Evolutionary conservation across 2,888 invertebrate species (phyloP).

Genomic region (Adela reaumurella): DNA sequence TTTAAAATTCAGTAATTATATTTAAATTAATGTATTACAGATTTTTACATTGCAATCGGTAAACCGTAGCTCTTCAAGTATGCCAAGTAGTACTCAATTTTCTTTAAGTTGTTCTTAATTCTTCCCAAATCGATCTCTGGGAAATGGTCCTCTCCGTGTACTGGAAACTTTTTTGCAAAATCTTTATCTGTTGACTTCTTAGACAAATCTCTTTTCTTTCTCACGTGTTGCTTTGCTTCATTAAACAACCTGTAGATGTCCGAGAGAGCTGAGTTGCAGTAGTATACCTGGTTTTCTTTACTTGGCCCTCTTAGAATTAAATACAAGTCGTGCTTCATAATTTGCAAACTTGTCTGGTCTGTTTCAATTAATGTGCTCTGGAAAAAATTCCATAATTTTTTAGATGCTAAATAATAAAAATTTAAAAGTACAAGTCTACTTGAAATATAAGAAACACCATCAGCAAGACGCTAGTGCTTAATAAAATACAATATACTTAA

Average conservation of each 20-base stretch:
- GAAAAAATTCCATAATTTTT: conserved; percentile 17
- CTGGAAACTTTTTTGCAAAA: conserved; percentile 58
- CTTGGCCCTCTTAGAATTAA: conserved; percentile 61
- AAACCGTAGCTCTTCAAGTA: conserved; percentile 48
- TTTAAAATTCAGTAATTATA: too few relatives aligned
- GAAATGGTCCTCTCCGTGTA: conserved; percentile 42
- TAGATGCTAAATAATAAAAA: conserved; percentile 4
- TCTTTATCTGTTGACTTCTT: conserved; percentile 17
- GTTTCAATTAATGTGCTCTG: conserved; percentile 56
- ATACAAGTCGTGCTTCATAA: conserved; percentile 60
- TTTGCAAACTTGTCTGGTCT: conserved; percentile 52
- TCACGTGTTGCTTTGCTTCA: conserved; percentile 29
- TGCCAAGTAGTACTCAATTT: conserved; percentile 70
- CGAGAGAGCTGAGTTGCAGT: conserved; percentile 64
- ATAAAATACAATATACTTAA: too few relatives aligned
- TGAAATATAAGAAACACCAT: conserved; percentile 1
- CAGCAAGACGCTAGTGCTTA: too few relatives aligned
- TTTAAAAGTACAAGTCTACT: not conserved
- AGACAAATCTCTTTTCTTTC: conserved; percentile 14
- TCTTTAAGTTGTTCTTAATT: conserved; percentile 58
- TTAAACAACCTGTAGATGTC: conserved; percentile 58
- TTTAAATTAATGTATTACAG: too few relatives aligned
- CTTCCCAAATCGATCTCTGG: conserved; percentile 49
- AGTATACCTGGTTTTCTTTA: conserved; percentile 45
- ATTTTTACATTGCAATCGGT: not conserved